phyloP scores from a whole-genome alignment of 2,888 invertebrate genomes.

The Dorcus parallelipipedus region DNA sequence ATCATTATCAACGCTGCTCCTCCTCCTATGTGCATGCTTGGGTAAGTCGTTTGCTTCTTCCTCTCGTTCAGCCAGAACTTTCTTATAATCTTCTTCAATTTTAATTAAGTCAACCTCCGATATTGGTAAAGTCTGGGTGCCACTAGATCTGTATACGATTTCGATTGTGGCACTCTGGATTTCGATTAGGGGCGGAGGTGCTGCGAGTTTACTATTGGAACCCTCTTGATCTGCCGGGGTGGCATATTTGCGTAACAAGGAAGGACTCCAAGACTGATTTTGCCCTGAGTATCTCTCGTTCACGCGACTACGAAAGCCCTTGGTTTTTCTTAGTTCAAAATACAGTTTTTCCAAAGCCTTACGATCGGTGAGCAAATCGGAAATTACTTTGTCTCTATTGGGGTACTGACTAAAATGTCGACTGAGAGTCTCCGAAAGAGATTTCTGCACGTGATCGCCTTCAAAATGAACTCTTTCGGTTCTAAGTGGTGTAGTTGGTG shows the following conservation, averaged over 20 bases:
- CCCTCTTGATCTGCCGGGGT: slow-evolving; percentile 34
- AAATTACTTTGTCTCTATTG: slow-evolving; percentile 67
- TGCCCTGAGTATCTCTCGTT: slow-evolving; percentile 14
- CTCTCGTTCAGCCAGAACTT: slow-evolving; percentile 48
- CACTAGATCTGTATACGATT: slow-evolving; percentile 48
- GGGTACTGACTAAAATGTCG: slow-evolving; percentile 65
- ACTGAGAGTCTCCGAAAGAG: slow-evolving; percentile 63
- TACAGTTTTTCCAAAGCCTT: slow-evolving; percentile 70
- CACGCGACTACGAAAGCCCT: slow-evolving; percentile 52
- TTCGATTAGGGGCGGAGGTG: slow-evolving; percentile 66
- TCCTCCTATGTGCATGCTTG: slow-evolving; percentile 52
- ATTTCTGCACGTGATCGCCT: slow-evolving; percentile 57
- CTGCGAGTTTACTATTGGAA: slow-evolving; percentile 31
- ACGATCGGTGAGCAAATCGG: slow-evolving; percentile 69
- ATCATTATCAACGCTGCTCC: slow-evolving; percentile 79
- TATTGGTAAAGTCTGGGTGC: slow-evolving; percentile 63
- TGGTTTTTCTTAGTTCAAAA: slow-evolving; percentile 67
- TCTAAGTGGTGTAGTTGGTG: slow-evolving; percentile 9
- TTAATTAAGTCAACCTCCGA: slow-evolving; percentile 54
- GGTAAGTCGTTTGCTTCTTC: slow-evolving; percentile 43
- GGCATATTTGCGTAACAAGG: slow-evolving; percentile 27
- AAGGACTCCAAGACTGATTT: slow-evolving; percentile 34
- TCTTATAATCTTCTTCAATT: slow-evolving; percentile 51
- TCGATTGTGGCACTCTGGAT: slow-evolving; percentile 60
- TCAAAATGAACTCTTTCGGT: slow-evolving; percentile 40